Percentiles rank a stretch among this genome's conserved stretches.
Conservation (phyloP, 2,888 invertebrate genomes). For the Aphrophora alni region DNA sequence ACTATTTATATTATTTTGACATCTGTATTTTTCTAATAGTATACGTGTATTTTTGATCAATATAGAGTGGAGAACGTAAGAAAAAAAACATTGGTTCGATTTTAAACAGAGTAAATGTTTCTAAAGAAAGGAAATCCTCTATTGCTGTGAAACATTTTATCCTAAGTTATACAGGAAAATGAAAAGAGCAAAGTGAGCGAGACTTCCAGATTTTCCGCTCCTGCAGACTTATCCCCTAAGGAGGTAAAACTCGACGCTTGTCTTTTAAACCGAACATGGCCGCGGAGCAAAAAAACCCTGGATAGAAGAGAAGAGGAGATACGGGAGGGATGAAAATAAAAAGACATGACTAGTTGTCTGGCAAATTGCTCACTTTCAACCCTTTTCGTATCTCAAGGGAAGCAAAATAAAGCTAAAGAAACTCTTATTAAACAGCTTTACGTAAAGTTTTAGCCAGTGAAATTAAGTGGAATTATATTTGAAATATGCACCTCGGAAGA, state of each 20-base stretch:
- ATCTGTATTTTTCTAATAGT: too few species aligned
- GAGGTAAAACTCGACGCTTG: conserved; percentile 35
- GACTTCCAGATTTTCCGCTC: conserved; percentile 22
- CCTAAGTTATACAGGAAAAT: background rate
- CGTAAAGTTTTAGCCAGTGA: conserved; percentile 2
- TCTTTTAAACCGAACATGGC: conserved; percentile 30
- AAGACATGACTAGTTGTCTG: conserved; percentile 39
- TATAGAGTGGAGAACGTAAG: too few species aligned
- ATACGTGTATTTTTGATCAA: too few species aligned
- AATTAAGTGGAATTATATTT: conserved; percentile 9
- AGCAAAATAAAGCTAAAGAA: background rate
- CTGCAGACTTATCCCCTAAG: conserved; percentile 19
- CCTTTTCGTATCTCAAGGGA: background rate
- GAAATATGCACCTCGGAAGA: background rate
- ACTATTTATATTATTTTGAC: too few species aligned
- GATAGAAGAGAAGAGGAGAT: background rate
- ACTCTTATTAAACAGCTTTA: background rate
- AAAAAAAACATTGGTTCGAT: too few species aligned
- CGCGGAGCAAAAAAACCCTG: conserved; percentile 7
- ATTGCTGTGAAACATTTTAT: too few species aligned
- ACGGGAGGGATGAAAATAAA: conserved; percentile 25
- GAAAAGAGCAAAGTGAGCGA: background rate
- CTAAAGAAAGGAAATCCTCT: too few species aligned
- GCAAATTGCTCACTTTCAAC: conserved; percentile 25
- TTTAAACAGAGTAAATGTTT: too few species aligned